Base-by-base conservation (phyloP, 2,113 vertebrate genomes). In the Gobius niger region DNA sequence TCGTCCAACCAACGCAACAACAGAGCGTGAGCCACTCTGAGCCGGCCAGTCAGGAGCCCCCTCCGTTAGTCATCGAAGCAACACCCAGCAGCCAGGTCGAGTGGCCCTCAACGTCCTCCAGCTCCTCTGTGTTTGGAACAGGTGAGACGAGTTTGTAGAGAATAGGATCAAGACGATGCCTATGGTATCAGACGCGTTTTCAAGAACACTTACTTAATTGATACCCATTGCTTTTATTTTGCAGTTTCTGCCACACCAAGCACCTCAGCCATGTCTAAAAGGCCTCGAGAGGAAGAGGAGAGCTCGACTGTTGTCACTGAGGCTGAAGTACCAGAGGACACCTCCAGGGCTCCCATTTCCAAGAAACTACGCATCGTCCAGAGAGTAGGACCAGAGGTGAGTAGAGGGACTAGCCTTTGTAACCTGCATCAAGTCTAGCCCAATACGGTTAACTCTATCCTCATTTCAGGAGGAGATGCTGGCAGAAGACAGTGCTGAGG, bases 1-100 rank as follows among this genome's bases (percentile, higher is more conserved):
- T 99, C 52, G 97, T 99, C 65, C 98, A 99, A 65, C 98, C 98
- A 24, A 99, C 98, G 1, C 98, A 99, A 76, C 97, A 99, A 53
- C 98, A 99, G 68, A 96, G 93, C 44, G 85, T 95, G 68, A 89
- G 93, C 66, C 94, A 94, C 40, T 75, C 95, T 2, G 97, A 99
- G 73, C 94, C 94, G 0, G 82, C 94, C 56, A 94, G 79, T 83
- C 98, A 95, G 82, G 98, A 99, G 53, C 92, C 93, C 0, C 85
- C 94, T 0, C 83, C 94, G 12, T 68, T 91, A 62, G 85, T 95
- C 49, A 90, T 96, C 19, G 98, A 99, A 61, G 93, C 94, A 6
- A 93, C 96, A 3, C 94, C 95, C 50, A 96, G 94, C 78, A 93
- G 95, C 0, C 95, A 95, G 61, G 92, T 96, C 67, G 98, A 99